Evolutionary conservation across 64 coral and sea anemone species (phyloP).

Genomic region (Pocillopora verrucosa): DNA sequence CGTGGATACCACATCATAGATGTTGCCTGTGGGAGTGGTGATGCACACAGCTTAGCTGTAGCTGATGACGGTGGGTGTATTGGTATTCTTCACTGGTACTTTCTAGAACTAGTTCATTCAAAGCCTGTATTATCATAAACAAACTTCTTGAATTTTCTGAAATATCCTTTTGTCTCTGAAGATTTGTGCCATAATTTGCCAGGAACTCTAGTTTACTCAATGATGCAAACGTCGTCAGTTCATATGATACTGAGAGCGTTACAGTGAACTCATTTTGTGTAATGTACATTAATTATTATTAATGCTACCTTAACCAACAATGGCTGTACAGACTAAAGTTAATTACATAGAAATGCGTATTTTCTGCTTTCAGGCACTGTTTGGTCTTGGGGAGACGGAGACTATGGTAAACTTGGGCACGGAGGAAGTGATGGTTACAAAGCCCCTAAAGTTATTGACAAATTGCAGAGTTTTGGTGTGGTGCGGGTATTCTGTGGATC

Average conservation of each 20-base stretch:
- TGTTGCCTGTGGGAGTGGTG: slow-evolving; percentile 99
- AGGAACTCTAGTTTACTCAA: no score
- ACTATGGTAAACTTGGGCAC: slow-evolving; percentile 96
- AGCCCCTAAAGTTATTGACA: slow-evolving; percentile 87
- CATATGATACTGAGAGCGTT: no score
- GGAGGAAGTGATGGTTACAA: slow-evolving; percentile 95
- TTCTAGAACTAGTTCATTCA: background rate
- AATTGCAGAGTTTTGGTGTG: slow-evolving; percentile 72
- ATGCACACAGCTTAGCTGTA: slow-evolving; percentile 92
- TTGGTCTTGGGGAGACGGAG: slow-evolving; percentile 99
- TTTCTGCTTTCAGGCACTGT: slow-evolving; percentile 75
- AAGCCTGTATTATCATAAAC: background rate
- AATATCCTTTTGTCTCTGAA: no score
- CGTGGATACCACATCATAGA: slow-evolving; percentile 91
- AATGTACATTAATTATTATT: no score
- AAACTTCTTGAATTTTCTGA: no score
- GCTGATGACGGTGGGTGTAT: slow-evolving; percentile 88
- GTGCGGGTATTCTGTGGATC: slow-evolving; percentile 80
- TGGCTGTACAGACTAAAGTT: background rate
- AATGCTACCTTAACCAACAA: no score
- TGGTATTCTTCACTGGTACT: background rate
- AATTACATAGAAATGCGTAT: background rate
- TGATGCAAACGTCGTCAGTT: no score
- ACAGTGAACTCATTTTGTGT: no score
- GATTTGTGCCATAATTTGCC: no score